phyloP scores from a whole-genome alignment of 1,140 invertebrate genomes.

The Sesamia nonagrioides region DNA sequence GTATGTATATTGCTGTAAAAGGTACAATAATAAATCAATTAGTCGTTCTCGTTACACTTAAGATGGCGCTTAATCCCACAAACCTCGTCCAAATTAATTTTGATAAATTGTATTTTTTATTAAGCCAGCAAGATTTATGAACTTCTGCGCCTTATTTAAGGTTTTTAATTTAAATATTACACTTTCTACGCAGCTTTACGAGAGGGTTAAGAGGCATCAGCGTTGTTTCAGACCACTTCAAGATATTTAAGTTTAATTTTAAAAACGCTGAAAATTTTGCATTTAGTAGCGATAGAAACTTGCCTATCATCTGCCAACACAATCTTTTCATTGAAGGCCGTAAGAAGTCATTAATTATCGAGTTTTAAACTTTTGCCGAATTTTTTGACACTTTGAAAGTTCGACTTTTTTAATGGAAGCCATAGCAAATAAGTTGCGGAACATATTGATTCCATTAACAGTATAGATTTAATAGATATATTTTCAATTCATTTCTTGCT shows the following conservation, averaged over 20 bases:
- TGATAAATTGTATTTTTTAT: constrained; percentile 50
- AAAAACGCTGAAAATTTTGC: constrained; percentile 8
- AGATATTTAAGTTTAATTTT: constrained; percentile 13
- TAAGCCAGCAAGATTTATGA: constrained; percentile 40
- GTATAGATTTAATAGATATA: background rate
- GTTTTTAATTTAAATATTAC: constrained; percentile 33
- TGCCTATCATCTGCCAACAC: background rate
- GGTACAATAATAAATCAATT: constrained; percentile 48
- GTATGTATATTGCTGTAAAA: constrained; percentile 25
- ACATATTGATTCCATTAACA: background rate
- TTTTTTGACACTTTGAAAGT: constrained; percentile 25
- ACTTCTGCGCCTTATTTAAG: constrained; percentile 43
- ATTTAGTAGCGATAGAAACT: constrained; percentile 9
- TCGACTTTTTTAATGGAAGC: constrained; percentile 6
- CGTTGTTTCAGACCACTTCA: constrained; percentile 9
- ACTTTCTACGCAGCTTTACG: constrained; percentile 22
- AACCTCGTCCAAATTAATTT: constrained; percentile 35
- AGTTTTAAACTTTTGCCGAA: background rate
- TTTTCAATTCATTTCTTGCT: background rate
- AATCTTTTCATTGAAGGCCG: background rate
- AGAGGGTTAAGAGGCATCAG: constrained; percentile 26
- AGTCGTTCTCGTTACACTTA: constrained; percentile 34
- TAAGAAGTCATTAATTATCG: constrained; percentile 13
- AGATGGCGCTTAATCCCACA: constrained; percentile 36
- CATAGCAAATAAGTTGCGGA: background rate